Percentiles rank a stretch among this genome's conserved stretches.
phyloP scores from a whole-genome alignment of 1,140 invertebrate genomes.

The Epicauta chinensis region DNA sequence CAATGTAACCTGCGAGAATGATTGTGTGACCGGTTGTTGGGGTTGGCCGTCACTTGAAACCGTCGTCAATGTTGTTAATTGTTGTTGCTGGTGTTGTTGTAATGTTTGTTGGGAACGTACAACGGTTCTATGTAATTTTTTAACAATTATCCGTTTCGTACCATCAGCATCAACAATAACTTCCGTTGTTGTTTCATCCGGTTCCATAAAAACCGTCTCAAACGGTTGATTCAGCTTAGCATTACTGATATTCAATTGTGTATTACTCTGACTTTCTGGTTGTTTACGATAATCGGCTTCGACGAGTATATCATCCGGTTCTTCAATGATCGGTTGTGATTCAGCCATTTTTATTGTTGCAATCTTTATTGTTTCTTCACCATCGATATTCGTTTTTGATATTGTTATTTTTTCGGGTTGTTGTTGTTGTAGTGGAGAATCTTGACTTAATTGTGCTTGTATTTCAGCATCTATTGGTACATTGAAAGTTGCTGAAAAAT shows the following conservation, averaged over 20 bases:
- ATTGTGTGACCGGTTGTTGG: slow-evolving; percentile 48
- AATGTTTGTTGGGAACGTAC: slow-evolving; percentile 49
- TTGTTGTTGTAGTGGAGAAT: slow-evolving; percentile 1
- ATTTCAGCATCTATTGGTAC: slow-evolving; percentile 51
- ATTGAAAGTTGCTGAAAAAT: slow-evolving; percentile 46
- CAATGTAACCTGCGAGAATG: slow-evolving; percentile 59
- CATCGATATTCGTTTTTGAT: slow-evolving; percentile 57
- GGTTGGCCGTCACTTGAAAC: slow-evolving; percentile 44
- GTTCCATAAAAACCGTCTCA: slow-evolving; percentile 69
- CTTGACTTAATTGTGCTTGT: slow-evolving; percentile 48
- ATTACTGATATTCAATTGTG: slow-evolving; percentile 59
- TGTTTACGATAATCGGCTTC: slow-evolving; percentile 63
- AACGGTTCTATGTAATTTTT: slow-evolving; percentile 55
- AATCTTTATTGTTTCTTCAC: slow-evolving; percentile 72
- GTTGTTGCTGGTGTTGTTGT: slow-evolving; percentile 44
- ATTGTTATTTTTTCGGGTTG: slow-evolving; percentile 60
- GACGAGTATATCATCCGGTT: slow-evolving; percentile 58
- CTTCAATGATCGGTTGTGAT: slow-evolving; percentile 44
- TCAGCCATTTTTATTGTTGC: slow-evolving; percentile 55
- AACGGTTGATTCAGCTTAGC: slow-evolving; percentile 62
- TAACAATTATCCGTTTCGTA: slow-evolving; percentile 72
- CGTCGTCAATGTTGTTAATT: slow-evolving; percentile 33
- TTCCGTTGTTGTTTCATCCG: slow-evolving; percentile 70
- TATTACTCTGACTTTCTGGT: slow-evolving; percentile 41
- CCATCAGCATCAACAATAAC: slow-evolving; percentile 73